Percentiles rank a stretch among this genome's conserved stretches.
Evolutionary conservation across 2,113 vertebrate species (phyloP).

Genomic region (Gavialis gangeticus): DNA sequence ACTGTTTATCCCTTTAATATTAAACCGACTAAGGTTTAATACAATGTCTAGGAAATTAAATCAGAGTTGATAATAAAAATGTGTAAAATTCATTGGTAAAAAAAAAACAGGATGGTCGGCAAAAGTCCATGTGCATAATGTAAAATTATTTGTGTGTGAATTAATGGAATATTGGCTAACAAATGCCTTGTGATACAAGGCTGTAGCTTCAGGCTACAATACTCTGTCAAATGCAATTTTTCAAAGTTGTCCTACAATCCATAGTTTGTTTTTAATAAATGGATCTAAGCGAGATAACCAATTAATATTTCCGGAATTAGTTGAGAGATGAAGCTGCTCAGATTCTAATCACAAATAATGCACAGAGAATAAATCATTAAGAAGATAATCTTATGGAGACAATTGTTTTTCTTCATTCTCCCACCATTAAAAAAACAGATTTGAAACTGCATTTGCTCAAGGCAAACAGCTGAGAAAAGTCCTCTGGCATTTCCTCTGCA

Average conservation of each 20-base stretch:
- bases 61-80: constrained; percentile 5
- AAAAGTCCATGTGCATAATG: constrained; percentile 28
- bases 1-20: neutral
- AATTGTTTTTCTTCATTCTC: neutral
- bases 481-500: neutral
- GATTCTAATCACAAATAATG: neutral
- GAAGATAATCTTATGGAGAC: neutral
- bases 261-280: constrained; percentile 11
- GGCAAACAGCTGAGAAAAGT: neutral
- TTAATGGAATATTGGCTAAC: constrained; percentile 38
- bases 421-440: neutral
- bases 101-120: neutral
- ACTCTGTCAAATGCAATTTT: neutral
- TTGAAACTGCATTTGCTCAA: neutral
- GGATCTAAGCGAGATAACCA: neutral
- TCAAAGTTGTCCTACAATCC: neutral
- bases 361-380: neutral
- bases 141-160: constrained; percentile 27
- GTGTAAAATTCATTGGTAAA: neutral
- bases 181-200: neutral
- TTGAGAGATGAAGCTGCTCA: neutral
- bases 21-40: neutral
- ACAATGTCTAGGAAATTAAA: constrained; percentile 1
- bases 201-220: neutral
- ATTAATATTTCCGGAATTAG: constrained; percentile 15